phyloP scores from a whole-genome alignment of 2,797 vertebrate genomes.

The Bradypus variegatus region DNA sequence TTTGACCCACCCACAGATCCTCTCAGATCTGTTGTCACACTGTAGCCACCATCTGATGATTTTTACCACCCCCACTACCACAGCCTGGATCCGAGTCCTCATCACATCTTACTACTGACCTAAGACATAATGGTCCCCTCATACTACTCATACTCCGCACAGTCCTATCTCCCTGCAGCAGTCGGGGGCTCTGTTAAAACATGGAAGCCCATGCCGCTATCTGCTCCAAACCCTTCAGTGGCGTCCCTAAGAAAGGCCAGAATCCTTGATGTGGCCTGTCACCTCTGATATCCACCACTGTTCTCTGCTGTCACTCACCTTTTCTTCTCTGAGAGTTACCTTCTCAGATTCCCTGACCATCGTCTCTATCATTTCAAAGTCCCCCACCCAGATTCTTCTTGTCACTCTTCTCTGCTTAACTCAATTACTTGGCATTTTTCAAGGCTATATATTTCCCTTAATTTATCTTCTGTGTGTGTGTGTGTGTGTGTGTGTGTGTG shows the following conservation, averaged over 20 bases:
- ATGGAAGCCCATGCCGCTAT: neutral
- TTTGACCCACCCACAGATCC: neutral
- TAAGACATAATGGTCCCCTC: neutral
- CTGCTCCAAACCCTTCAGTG: neutral
- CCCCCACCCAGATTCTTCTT: neutral
- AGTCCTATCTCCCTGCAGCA: rapidly evolving
- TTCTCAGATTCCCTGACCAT: neutral
- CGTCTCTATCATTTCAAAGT: neutral
- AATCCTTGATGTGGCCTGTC: neutral
- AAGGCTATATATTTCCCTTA: neutral
- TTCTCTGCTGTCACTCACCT: neutral
- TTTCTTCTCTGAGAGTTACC: neutral
- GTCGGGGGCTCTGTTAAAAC: neutral
- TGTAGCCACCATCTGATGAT: neutral
- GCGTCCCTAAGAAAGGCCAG: neutral
- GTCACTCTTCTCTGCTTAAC: neutral
- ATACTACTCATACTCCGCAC: neutral
- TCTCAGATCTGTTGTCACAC: neutral
- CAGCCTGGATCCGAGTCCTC: neutral
- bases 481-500: too few species aligned
- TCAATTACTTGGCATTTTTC: neutral
- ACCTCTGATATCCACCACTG: neutral
- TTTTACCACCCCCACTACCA: rapidly evolving
- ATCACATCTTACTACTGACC: rapidly evolving
- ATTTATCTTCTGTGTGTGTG: too few species aligned